Conservation (phyloP, 2,113 vertebrate species). For the Desmodus rotundus region DNA sequence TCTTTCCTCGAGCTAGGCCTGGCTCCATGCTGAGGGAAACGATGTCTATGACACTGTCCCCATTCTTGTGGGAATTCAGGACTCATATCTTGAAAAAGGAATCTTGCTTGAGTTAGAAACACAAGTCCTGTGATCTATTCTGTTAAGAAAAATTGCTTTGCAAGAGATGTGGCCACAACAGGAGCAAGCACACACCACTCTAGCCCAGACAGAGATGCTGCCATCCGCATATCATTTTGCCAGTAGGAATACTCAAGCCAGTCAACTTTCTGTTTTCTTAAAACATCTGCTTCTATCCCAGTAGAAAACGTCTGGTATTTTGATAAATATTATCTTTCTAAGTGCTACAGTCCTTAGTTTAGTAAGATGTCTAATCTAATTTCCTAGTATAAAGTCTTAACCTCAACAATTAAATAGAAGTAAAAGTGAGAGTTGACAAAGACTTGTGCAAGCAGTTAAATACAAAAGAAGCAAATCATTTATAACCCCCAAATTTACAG, state of each 20-base stretch:
- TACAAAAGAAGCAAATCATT: conserved; percentile 3
- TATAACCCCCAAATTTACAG: conserved; percentile 7
- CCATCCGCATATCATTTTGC: neutral
- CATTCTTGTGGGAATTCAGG: neutral
- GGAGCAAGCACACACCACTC: neutral
- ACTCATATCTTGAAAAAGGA: neutral
- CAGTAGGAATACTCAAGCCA: neutral
- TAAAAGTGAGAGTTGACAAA: neutral
- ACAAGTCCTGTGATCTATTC: neutral
- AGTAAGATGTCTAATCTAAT: neutral
- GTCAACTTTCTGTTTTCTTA: neutral
- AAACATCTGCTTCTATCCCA: neutral
- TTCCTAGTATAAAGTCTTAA: neutral
- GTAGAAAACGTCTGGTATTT: neutral
- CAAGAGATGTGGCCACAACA: neutral
- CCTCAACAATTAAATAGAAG: neutral
- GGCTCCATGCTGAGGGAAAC: neutral
- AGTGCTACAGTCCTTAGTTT: neutral
- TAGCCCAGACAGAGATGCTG: neutral
- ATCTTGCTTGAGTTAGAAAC: conserved; percentile 23
- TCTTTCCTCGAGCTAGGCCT: neutral
- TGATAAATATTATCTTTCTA: neutral
- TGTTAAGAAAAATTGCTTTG: neutral
- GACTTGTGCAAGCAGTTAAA: neutral
- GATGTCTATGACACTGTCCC: neutral